phyloP scores from a whole-genome alignment of 2,888 invertebrate species.

The Parelbella ahira region DNA sequence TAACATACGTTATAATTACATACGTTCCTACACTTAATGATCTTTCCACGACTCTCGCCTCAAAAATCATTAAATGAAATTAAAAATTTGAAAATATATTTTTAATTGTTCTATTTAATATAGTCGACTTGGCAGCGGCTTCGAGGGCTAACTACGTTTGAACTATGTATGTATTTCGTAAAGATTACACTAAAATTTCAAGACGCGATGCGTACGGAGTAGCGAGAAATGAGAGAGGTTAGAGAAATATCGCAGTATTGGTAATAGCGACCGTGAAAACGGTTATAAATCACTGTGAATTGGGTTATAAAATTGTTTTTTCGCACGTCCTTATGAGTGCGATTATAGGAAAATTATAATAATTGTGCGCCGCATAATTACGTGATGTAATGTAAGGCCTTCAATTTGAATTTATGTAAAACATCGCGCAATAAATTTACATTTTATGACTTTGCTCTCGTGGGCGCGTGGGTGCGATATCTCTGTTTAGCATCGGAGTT shows the following conservation, averaged over 20 bases:
- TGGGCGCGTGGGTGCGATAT: slow-evolving; percentile 59
- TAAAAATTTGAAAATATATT: slow-evolving; percentile 13
- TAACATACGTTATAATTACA: slow-evolving; percentile 61
- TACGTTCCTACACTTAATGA: slow-evolving; percentile 49
- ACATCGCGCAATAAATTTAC: slow-evolving; percentile 77
- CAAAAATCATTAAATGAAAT: slow-evolving; percentile 18
- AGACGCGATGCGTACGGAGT: too few relatives aligned
- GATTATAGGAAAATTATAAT: slow-evolving; percentile 79
- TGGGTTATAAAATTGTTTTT: slow-evolving; percentile 69
- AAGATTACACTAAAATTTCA: too few relatives aligned
- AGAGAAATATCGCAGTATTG: too few relatives aligned
- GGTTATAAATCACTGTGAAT: slow-evolving; percentile 66
- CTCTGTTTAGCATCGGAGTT: slow-evolving; percentile 67
- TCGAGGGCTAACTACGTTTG: too few relatives aligned
- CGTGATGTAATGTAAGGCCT: slow-evolving; percentile 70
- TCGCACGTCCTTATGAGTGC: slow-evolving; percentile 74
- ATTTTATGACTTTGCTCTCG: slow-evolving; percentile 71
- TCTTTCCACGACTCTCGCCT: slow-evolving; percentile 52
- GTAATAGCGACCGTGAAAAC: slow-evolving; percentile 42
- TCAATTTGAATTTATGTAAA: slow-evolving; percentile 77
- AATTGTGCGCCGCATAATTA: slow-evolving; percentile 73
- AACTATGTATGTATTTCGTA: too few relatives aligned
- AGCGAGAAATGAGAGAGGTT: too few relatives aligned
- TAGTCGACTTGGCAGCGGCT: neutral
- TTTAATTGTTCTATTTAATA: slow-evolving; percentile 16